Conservation (phyloP, 2,113 vertebrate genomes). For the Gallinago undulata region DNA sequence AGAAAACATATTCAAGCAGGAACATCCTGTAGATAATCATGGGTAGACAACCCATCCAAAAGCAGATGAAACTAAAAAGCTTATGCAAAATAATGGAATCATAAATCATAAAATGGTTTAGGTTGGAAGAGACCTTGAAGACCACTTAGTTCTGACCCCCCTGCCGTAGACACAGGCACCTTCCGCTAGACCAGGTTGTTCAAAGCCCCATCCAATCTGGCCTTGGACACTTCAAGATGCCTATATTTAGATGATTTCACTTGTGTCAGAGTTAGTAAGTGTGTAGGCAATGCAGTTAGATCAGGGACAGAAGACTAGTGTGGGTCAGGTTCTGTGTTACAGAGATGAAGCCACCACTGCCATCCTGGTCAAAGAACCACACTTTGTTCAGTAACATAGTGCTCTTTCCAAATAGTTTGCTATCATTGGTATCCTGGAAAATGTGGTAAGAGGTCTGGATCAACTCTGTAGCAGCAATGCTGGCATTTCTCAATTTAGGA, state of each 20-base stretch:
- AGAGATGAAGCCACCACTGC: not conserved
- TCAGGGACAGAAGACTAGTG: not conserved
- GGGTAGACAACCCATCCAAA: not conserved
- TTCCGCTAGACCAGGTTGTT: not conserved
- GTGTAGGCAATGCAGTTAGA: not conserved
- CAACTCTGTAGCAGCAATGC: not conserved
- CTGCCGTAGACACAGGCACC: not conserved
- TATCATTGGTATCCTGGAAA: not conserved
- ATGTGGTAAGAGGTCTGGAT: not conserved
- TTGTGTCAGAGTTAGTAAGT: not conserved
- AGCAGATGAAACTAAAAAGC: not conserved
- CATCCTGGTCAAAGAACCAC: not conserved
- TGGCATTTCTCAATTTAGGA: not conserved
- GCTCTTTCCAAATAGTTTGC: not conserved
- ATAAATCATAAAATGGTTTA: not conserved
- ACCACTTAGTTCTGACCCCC: not conserved
- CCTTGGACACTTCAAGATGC: not conserved
- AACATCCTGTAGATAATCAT: not conserved
- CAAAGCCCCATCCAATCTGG: not conserved
- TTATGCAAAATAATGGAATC: not conserved
- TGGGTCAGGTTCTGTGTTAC: not conserved
- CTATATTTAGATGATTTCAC: not conserved
- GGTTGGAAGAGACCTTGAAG: not conserved
- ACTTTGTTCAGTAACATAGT: not conserved
- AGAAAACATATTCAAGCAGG: not conserved